Conservation (phyloP, 2,113 vertebrate species). For the Dunckerocampus dactyliophorus region DNA sequence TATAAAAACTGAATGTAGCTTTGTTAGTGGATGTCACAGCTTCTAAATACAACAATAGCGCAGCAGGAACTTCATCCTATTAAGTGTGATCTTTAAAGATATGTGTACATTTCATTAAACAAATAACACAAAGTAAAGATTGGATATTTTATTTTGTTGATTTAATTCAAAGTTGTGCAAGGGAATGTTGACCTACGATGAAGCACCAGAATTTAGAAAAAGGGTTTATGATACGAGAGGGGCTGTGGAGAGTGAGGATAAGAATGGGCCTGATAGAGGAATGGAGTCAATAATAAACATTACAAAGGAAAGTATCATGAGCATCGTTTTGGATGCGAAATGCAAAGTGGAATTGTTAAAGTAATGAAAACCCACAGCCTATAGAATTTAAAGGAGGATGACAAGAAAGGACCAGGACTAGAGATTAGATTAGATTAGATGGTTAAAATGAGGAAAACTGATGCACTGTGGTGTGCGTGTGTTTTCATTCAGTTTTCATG, state of each 20-base stretch:
- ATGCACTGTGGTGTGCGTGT: constrained; percentile 5
- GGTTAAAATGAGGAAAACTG: constrained; percentile 15
- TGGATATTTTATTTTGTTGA: constrained; percentile 49
- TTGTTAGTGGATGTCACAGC: constrained; percentile 40
- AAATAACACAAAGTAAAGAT: constrained; percentile 45
- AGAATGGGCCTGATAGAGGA: constrained; percentile 5
- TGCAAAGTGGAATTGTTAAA: constrained; percentile 9
- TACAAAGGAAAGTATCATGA: constrained; percentile 13
- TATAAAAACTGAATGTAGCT: constrained; percentile 34
- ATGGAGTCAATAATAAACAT: constrained; percentile 5
- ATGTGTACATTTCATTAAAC: constrained; percentile 59
- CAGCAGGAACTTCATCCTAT: constrained; percentile 19
- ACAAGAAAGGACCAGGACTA: constrained; percentile 38
- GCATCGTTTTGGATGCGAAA: constrained; percentile 11
- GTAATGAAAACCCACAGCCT: constrained; percentile 41
- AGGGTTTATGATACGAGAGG: constrained; percentile 35
- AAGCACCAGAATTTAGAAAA: constrained; percentile 31
- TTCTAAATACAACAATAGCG: constrained; percentile 34
- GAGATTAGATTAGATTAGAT: constrained; percentile 13
- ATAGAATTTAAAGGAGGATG: constrained; percentile 25
- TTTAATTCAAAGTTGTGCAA: constrained; percentile 27
- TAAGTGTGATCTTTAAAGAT: constrained; percentile 44
- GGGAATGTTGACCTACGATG: constrained; percentile 22
- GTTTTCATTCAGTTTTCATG: background rate
- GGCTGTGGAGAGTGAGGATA: constrained; percentile 33